Evolutionary conservation across 64 coral and sea anemone genomes (phyloP), one percentile per base, ranked within the genome.

Genomic region (Porites australiensis): DNA sequence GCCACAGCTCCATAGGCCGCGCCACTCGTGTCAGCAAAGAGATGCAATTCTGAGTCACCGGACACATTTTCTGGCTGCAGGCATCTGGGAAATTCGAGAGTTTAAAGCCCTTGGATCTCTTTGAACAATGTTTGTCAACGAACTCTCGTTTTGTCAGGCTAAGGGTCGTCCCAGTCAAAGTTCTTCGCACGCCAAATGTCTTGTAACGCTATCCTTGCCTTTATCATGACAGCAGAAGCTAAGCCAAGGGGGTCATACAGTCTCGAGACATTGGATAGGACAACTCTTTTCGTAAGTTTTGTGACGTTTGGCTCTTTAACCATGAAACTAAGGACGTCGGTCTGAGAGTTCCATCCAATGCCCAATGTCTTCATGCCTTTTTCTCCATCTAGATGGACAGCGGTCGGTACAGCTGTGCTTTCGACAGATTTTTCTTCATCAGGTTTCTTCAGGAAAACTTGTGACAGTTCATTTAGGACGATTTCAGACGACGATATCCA

Each of bases 1-100:
- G 66, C 86, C 13, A 88, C 86, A 3, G 86, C 66, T 57, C 86
- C 86, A 88, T 88, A 88, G 46, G 67, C 86, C 13, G 2, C 8
- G 22, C 68, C 8, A 23, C 86, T 88, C 73, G 86, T 72, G 18
- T 89, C 87, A 44, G 86, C 65, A 78, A 89, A 89, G 9, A 89
- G 49, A 22, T 89, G 51, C 13, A 89, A 51, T 20, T 89, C 16
- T 13, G 87, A 44, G 18, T 13, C 21, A 78, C 21, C 45, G 10
- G 44, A 51, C 23, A 50, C 64, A 47, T 77, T 77, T 14, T 77
- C 46, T 19, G 75, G 75, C 75, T 77, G 45, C 15, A 77, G 75
- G 47, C 75, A 88, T 51, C 86, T 64, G 8, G 86, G 86, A 51
- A 88, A 74, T 11, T 13, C 16, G 70, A 88, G 5, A 2, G 18